Percentiles rank a stretch among this genome's conserved stretches.
phyloP scores from a whole-genome alignment of 2,797 vertebrate species.

The Bovichtus variegatus region DNA sequence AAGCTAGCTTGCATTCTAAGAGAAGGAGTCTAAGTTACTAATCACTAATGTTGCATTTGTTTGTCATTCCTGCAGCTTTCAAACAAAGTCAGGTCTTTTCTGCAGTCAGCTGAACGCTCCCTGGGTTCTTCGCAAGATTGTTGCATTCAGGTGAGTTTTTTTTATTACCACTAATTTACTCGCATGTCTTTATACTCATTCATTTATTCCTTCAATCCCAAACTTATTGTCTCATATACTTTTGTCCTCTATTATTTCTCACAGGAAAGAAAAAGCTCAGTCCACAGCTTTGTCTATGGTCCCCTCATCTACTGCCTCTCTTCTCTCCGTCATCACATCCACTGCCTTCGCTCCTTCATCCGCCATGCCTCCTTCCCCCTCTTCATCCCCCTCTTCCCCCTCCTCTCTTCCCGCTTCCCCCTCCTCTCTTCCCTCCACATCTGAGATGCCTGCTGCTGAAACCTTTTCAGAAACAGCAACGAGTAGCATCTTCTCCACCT shows the following conservation, averaged over 20 bases:
- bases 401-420: neutral
- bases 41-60: neutral
- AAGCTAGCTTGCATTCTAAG: neutral
- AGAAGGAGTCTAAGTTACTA: too few species aligned
- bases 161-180: neutral
- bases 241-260: neutral
- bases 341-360: slow-evolving; percentile 26
- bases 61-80: slow-evolving; percentile 57
- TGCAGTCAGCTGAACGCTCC: accelerated
- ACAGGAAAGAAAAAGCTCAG: slow-evolving; percentile 16
- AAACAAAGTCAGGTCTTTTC: slow-evolving; percentile 46
- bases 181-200: neutral
- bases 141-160: neutral
- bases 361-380: accelerated
- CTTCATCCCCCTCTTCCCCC: neutral
- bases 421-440: neutral
- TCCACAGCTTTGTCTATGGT: accelerated
- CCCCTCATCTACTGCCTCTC: slow-evolving; percentile 8
- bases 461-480: neutral
- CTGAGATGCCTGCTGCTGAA: neutral
- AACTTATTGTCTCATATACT: neutral
- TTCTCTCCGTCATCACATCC: slow-evolving; percentile 60
- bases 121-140: slow-evolving; percentile 27
- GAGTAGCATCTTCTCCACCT: neutral
- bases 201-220: neutral